Base-by-base conservation (phyloP, 2,113 vertebrate genomes). In the Neomonachus schauinslandi region DNA sequence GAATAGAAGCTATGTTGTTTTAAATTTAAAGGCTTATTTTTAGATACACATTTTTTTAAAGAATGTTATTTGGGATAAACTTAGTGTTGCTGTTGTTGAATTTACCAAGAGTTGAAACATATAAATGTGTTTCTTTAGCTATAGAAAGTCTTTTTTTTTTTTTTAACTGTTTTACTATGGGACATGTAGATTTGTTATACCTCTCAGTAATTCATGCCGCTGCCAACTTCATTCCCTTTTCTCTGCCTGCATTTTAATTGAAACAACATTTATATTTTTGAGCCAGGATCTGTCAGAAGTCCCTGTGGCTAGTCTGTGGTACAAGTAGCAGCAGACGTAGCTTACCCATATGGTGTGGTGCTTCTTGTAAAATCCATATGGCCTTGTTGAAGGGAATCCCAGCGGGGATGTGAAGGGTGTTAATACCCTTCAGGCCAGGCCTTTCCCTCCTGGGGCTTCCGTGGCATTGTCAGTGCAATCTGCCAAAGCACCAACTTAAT, bases 361-460 rank as follows among this genome's bases (percentile, higher is more conserved):
- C 99, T 99, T 99, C 99, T 99, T 99, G 99, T 99, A 99, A 99
- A 99, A 99, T 99, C 99, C 99, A 99, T 99, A 99, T 99, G 99
- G 99, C 99, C 98, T 99, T 99, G 99, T 99, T 99, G 99, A 99
- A 99, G 99, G 99, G 99, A 98, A 98, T 99, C 99, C 99, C 99
- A 98, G 98, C 99, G 98, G 99, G 99, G 99, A 99, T 99, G 99
- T 99, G 99, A 99, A 99, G 99, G 99, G 99, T 99, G 99, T 99
- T 99, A 99, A 99, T 99, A 99, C 99, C 99, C 99, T 98, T 99
- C 98, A 99, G 99, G 98, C 99, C 98, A 98, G 99, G 99, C 99
- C 99, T 99, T 99, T 98, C 99, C 99, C 99, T 99, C 99, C 99
- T 98, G 99, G 99, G 99, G 99, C 99, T 99, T 98, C 99, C 98